Evolutionary conservation across 1,140 invertebrate genomes (phyloP), one percentile per base, ranked within the genome.

Genomic region (Drosophila orena): DNA sequence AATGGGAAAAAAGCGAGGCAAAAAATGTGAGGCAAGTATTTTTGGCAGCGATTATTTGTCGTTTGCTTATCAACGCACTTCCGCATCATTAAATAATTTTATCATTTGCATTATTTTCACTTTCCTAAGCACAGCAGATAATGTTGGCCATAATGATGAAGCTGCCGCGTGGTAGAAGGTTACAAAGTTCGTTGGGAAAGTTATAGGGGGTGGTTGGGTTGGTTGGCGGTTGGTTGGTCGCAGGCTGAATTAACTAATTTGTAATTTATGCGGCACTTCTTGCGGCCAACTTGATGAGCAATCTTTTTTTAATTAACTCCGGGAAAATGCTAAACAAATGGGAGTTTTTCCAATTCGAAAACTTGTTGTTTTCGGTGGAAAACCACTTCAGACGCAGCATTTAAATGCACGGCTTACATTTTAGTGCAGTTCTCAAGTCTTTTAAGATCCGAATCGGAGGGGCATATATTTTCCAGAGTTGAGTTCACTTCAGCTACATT

Each of bases 41-140:
- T 47, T 47, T 68, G 43, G 43, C n/a, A n/a, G 12, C 34, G 64
- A 70, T 79, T 80, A 88, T 88, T 88, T 88, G 83, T 89, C 83
- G 68, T 77, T 88, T 79, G 64, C 83, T 88, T 88, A 88, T 89
- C 83, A 88, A 66, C 84, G 83, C 77, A 89, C 83, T 88, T 88
- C 83, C 83, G 83, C 84, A 84, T 89, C 84, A 88, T 88, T 88
- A 88, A 88, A 84, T 88, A 84, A 89, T 88, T 88, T 88, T 76
- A 88, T 88, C 84, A 88, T 88, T 88, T 88, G 66, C 83, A 88
- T 88, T 88, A 89, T 89, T 89, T 88, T 88, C 79, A 88, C 83
- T 84, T 88, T 88, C 66, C 83, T 88, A 88, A 86, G 79, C 83
- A 86, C 66, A 80, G 61, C 38, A 20, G 42, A 70, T 70, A 40